A percentile compares a stretch with the other conserved stretches of the same genome.
Conservation (phyloP, 2,888 invertebrate genomes). For the Pherbina coryleti region DNA sequence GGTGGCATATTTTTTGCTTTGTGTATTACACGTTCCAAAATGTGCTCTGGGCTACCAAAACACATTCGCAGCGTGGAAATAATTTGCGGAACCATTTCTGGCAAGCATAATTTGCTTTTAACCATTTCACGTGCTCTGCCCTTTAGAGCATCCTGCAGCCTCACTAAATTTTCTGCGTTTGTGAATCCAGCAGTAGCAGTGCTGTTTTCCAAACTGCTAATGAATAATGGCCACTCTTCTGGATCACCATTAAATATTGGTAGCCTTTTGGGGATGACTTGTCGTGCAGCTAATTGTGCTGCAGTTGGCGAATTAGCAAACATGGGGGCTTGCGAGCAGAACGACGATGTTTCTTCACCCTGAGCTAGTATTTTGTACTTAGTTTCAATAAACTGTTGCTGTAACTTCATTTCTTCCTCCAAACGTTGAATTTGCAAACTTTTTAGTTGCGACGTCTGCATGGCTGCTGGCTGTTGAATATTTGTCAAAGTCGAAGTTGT, state of each 20-base stretch:
- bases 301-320: constrained; percentile 6
- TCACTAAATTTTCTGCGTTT: constrained; percentile 29
- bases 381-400: constrained; percentile 13
- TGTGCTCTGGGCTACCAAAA: constrained; percentile 34
- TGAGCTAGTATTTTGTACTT: constrained; percentile 22
- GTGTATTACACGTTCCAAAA: constrained; percentile 14
- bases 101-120: constrained; percentile 26
- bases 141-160: constrained; percentile 20
- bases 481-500: neutral
- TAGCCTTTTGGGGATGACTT: constrained; percentile 29
- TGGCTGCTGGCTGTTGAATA: neutral
- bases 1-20: constrained; percentile 21
- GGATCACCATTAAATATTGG: constrained; percentile 15
- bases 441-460: neutral
- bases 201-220: constrained; percentile 31
- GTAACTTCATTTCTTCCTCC: constrained; percentile 21
- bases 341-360: neutral
- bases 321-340: neutral
- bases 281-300: constrained; percentile 20
- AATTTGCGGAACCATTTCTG: constrained; percentile 25
- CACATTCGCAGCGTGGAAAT: constrained; percentile 27
- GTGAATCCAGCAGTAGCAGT: constrained; percentile 14
- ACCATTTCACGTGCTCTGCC: constrained; percentile 27
- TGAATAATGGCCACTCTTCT: constrained; percentile 18
- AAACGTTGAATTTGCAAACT: neutral